A percentile compares a stretch with the other conserved stretches of the same genome.
Evolutionary conservation across 2,113 vertebrate species (phyloP).

Genomic region (Pao palembangensis): DNA sequence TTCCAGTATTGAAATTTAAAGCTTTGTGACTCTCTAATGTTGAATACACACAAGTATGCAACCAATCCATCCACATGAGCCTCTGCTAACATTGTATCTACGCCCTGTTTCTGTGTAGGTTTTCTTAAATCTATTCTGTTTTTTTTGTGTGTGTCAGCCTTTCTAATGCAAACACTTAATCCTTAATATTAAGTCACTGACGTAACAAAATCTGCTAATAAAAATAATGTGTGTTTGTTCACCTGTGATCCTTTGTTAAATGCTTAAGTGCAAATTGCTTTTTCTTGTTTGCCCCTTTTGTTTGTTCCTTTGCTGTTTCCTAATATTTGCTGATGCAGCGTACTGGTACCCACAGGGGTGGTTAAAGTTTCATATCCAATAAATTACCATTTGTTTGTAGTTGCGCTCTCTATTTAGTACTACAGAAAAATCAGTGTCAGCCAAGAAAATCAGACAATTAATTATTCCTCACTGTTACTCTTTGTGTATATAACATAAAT

Average conservation of each 20-base stretch:
- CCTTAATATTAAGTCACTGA: neutral
- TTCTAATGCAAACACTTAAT: neutral
- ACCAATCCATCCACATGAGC: no score
- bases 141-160: no score
- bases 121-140: neutral
- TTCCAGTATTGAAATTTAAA: neutral
- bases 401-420: neutral
- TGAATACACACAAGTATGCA: no score
- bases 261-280: neutral
- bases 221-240: no score
- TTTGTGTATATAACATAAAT: neutral
- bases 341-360: slow-evolving; percentile 7
- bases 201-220: no score
- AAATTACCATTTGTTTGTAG: slow-evolving; percentile 5
- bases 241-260: no score
- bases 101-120: no score
- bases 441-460: neutral
- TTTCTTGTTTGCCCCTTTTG: neutral
- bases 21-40: neutral
- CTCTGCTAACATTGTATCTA: no score
- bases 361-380: slow-evolving; percentile 9
- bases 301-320: slow-evolving; percentile 6
- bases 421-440: neutral
- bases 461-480: neutral
- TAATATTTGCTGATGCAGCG: slow-evolving; percentile 13